phyloP scores from a whole-genome alignment of 2,888 invertebrate species.

The Coronaproctus castanopsis region DNA sequence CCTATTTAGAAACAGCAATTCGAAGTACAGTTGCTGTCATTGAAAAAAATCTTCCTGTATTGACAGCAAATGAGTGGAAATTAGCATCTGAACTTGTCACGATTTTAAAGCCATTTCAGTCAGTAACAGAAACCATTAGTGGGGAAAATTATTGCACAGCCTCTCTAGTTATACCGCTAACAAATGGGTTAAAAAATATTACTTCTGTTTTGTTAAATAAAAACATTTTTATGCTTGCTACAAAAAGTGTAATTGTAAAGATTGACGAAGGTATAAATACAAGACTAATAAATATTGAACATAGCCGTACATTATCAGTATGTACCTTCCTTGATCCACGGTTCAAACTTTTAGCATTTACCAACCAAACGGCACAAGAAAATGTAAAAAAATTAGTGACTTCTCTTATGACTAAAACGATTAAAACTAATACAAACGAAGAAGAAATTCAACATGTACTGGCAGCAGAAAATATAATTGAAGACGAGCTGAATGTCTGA shows the following conservation, averaged over 20 bases:
- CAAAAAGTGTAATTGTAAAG: not conserved
- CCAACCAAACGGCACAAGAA: not conserved
- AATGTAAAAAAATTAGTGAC: not conserved
- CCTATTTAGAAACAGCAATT: not conserved
- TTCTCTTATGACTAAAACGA: too few relatives aligned
- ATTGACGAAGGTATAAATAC: not conserved
- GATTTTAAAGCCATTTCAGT: not conserved
- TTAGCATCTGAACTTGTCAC: not conserved
- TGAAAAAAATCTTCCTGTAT: not conserved
- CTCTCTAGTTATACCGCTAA: not conserved
- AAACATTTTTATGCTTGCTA: not conserved
- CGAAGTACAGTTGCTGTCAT: not conserved
- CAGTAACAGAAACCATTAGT: not conserved
- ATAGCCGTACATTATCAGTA: not conserved
- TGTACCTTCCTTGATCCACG: not conserved
- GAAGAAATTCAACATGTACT: too few relatives aligned
- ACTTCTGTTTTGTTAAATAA: not conserved
- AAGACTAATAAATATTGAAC: not conserved
- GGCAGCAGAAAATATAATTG: too few relatives aligned
- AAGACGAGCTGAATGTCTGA: too few relatives aligned
- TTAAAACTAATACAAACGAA: too few relatives aligned
- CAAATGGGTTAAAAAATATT: not conserved
- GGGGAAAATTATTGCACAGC: not conserved
- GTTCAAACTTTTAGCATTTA: not conserved
- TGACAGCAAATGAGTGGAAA: not conserved